Conservation (phyloP, 2,113 vertebrate genomes). For the Falco punctatus region DNA sequence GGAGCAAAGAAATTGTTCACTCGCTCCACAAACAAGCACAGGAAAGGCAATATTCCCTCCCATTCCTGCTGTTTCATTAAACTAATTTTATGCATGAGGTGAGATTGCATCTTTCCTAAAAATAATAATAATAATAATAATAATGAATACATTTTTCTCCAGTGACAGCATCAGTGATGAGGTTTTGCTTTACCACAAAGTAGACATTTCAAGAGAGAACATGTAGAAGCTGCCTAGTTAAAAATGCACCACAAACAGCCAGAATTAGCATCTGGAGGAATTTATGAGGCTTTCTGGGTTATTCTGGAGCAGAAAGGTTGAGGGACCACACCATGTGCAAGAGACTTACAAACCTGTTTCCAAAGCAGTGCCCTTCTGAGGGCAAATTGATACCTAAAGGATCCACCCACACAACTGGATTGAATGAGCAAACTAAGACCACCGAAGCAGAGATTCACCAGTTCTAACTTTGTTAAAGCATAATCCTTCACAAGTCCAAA, state of each 20-base stretch:
- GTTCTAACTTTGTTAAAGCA: neutral
- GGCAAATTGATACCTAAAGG: fast-evolving
- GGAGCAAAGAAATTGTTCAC: conserved; percentile 16
- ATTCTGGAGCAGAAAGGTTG: neutral
- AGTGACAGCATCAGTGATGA: conserved; percentile 4
- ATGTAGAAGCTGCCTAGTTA: neutral
- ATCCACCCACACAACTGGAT: neutral
- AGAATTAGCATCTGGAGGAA: neutral
- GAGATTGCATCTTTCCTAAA: conserved; percentile 24
- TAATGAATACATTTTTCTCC: conserved; percentile 57
- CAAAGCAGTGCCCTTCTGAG: neutral
- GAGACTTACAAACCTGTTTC: neutral
- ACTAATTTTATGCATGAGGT: conserved; percentile 71
- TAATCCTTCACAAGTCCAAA: neutral
- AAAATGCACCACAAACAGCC: neutral
- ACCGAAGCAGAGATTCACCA: neutral
- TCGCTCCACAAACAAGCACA: neutral
- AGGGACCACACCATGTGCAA: neutral
- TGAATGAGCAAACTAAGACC: neutral
- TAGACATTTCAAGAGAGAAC: neutral
- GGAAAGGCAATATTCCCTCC: conserved; percentile 19
- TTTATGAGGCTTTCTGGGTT: neutral
- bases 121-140: conserved; percentile 27
- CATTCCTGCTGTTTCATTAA: conserved; percentile 48
- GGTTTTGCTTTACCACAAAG: conserved; percentile 11